Base-by-base conservation (phyloP, 1,140 invertebrate genomes). In the Pteromalus puparum region DNA sequence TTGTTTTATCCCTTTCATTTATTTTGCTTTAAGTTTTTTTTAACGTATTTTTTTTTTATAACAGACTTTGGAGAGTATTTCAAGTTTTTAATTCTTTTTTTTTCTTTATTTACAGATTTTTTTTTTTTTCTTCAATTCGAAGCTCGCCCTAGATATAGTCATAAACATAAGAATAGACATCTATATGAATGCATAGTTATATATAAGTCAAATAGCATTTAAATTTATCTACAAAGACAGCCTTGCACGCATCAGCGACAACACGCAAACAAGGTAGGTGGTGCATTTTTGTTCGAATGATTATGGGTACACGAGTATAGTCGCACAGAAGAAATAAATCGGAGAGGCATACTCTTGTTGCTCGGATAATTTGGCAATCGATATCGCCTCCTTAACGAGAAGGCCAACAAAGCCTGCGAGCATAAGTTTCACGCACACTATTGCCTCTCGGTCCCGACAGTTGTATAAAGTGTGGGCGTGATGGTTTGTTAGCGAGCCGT, bases 401-500 rank as follows among this genome's bases (percentile, higher is more conserved):
- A 61, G 5, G 18, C 53, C 4, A 53, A 53, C 18, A 53, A 53
- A 53, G 46, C 18, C 18, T 34, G 48, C 13, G 48, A 53, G 18
- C 1, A 18, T 46, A 18, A 53, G 18, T 61, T 21, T 0, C 53
- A 18, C 53, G 18, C 21, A 21, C 38, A 38, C 38, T 21, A 13
- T 13, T 15, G 75, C 13, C 28, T 12, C 53, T 81, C 68, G 30
- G 81, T 82, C 73, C 68, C 83, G 82, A 53, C 65, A 65, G 38
- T 68, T 34, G 13, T 48, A 74, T 46, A 84, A 77, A 86, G 84
- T 34, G 83, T 87, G 72, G 87, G 68, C 70, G 75, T 84, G 79
- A 84, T 88, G 86, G 85, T 87, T 91, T 90, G 89, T 92, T 92
- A 92, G 88, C 85, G 87, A 90, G 87, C 88, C 88, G 89, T 92